Conservation (phyloP, 2,797 vertebrate genomes). For the Anguilla megastoma region DNA sequence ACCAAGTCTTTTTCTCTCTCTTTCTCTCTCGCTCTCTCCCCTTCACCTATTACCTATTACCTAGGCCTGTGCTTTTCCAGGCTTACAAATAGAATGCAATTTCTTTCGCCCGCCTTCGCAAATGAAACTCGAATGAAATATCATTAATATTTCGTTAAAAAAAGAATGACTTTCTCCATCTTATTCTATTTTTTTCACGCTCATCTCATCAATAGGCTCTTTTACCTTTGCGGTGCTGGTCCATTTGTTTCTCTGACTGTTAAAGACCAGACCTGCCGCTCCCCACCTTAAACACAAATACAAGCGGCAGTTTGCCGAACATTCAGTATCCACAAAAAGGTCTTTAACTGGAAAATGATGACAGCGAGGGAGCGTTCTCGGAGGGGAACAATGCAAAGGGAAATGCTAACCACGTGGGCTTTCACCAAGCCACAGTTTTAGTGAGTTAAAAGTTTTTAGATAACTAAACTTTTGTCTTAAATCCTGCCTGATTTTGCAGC, state of each 20-base stretch:
- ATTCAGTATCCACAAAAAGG: constrained; percentile 48
- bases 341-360: constrained; percentile 61
- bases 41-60: constrained; percentile 90
- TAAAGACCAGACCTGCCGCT: constrained; percentile 41
- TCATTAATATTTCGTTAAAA: constrained; percentile 82
- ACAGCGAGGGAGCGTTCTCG: constrained; percentile 10
- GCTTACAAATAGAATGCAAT: constrained; percentile 85
- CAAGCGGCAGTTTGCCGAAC: constrained; percentile 34
- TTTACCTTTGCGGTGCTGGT: constrained; percentile 40
- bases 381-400: not conserved
- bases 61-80: constrained; percentile 80
- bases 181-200: constrained; percentile 53
- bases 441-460: not conserved
- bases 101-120: constrained; percentile 72
- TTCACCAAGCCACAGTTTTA: not conserved
- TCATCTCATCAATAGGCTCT: constrained; percentile 46
- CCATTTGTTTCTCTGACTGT: constrained; percentile 41
- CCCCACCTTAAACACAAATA: constrained; percentile 48
- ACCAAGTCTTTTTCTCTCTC: constrained; percentile 44
- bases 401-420: not conserved
- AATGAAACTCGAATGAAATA: constrained; percentile 89
- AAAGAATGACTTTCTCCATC: constrained; percentile 56
- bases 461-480: not conserved
- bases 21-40: constrained; percentile 46
- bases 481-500: not conserved